A percentile compares a stretch with the other conserved stretches of the same genome.
phyloP scores from a whole-genome alignment of 2,888 invertebrate genomes.

The Tinea pellionella region DNA sequence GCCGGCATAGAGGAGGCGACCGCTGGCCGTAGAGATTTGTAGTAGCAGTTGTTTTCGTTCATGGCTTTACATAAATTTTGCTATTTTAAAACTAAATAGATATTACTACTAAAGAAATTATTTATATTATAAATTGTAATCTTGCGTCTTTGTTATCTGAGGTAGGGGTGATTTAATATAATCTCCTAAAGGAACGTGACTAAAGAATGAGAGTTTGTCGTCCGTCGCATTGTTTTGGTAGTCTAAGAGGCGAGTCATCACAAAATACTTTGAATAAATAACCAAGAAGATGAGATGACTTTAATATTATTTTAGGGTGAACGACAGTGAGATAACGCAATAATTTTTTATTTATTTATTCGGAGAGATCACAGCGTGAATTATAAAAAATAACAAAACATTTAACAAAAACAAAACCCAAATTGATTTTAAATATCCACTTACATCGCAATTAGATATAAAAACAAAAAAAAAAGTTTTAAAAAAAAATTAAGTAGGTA shows the following conservation, averaged over 20 bases:
- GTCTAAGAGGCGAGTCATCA: conserved; percentile 5
- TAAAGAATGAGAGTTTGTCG: conserved; percentile 40
- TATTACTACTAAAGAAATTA: neutral
- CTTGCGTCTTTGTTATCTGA: conserved; percentile 21
- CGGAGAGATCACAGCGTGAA: too few relatives aligned
- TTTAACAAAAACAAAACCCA: too few relatives aligned
- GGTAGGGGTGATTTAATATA: conserved; percentile 40
- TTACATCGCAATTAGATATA: too few relatives aligned
- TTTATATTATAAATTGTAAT: neutral
- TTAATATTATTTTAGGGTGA: neutral
- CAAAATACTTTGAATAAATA: neutral
- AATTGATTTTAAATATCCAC: too few relatives aligned
- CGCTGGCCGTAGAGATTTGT: too few relatives aligned
- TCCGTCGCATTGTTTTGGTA: conserved; percentile 53
- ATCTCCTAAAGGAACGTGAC: conserved; percentile 49
- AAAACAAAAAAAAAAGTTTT: too few relatives aligned
- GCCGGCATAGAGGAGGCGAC: too few relatives aligned
- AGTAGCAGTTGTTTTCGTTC: too few relatives aligned
- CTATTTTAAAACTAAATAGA: neutral
- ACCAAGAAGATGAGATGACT: neutral
- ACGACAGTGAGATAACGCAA: neutral
- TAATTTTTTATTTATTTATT: too few relatives aligned
- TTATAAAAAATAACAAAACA: too few relatives aligned
- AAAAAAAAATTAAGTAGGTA: too few relatives aligned
- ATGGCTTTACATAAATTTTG: too few relatives aligned